phyloP scores from a whole-genome alignment of 2,113 vertebrate species.

The Corythaixoides concolor region DNA sequence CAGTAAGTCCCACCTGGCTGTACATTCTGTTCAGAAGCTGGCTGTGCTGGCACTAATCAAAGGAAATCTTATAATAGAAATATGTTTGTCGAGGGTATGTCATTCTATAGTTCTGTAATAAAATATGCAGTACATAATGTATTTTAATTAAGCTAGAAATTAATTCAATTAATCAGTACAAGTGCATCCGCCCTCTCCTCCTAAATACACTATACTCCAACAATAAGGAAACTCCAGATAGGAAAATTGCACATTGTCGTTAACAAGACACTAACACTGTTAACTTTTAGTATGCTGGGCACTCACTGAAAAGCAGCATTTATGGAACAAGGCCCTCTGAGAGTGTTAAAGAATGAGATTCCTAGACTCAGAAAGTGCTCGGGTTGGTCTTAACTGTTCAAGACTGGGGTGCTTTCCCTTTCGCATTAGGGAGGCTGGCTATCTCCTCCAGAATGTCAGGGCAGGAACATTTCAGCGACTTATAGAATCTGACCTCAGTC shows the following conservation, averaged over 20 bases:
- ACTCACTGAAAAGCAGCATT: background rate
- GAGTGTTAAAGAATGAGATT: background rate
- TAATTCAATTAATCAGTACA: conserved; percentile 37
- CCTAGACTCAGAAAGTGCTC: background rate
- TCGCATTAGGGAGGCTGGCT: background rate
- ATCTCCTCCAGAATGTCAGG: background rate
- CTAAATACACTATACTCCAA: background rate
- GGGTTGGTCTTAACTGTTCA: background rate
- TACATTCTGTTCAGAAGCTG: background rate
- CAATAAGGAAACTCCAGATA: background rate
- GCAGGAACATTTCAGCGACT: background rate
- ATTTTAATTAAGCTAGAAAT: conserved; percentile 43
- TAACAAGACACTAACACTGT: background rate
- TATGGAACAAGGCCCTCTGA: background rate
- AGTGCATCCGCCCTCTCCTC: background rate
- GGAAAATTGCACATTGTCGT: background rate
- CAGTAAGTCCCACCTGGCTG: background rate
- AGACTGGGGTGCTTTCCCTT: background rate
- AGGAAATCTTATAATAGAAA: conserved; percentile 1
- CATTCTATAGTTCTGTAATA: background rate
- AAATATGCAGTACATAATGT: background rate
- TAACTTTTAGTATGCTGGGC: background rate
- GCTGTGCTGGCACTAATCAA: background rate
- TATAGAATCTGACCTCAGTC: background rate
- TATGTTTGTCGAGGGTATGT: background rate